Evolutionary conservation across 2,888 invertebrate species (phyloP), one percentile per base, ranked within the genome.

Genomic region (Yponomeuta sedellus): DNA sequence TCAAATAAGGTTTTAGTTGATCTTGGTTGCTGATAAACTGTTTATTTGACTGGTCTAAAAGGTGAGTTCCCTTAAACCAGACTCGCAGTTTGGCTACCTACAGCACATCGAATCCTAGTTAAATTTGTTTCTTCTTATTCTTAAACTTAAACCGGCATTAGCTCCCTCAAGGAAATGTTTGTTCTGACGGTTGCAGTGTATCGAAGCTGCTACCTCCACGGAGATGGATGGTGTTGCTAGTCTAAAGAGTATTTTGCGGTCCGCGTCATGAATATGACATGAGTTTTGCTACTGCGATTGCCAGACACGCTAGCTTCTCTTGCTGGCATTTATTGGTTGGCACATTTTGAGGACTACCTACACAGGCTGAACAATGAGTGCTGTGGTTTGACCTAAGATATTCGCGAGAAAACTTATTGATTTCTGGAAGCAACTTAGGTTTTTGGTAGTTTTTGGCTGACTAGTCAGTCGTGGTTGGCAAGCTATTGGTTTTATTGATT

Each of bases 211-310:
- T 52, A 52, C 56, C 4, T 25, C 12, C 34, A 73, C 74, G 75
- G 71, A 71, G 73, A 79, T 78, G 72, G 77, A 76, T 78, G 80
- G 71, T 69, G 72, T 70, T 76, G 44, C 16, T 16, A 52, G 1
- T 52, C 76, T 75, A 74, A 75, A 70, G 74, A 68, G 74, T 76
- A 81, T 80, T 81, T 80, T 75, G 75, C 79, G 77, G 73, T 77
- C 70, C 65, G 66, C 66, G 61, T 77, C 79, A 81, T 83, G 84
- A 80, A 85, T 85, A 80, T 79, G 77, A 73, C 77, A 83, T 83
- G 82, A 82, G 80, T 73, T 73, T 69, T 6, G 61, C 61, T 22
- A 22, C 58, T 58, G 3, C 44, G 44, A 52, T 52, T 52, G 44
- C 44, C 44, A 52, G 44, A 52, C 44, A 52, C 44, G 44, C 44